A percentile compares a stretch with the other conserved stretches of the same genome.
Evolutionary conservation across 2,797 vertebrate species (phyloP).

Genomic region (Hydrocynus forskahlii): DNA sequence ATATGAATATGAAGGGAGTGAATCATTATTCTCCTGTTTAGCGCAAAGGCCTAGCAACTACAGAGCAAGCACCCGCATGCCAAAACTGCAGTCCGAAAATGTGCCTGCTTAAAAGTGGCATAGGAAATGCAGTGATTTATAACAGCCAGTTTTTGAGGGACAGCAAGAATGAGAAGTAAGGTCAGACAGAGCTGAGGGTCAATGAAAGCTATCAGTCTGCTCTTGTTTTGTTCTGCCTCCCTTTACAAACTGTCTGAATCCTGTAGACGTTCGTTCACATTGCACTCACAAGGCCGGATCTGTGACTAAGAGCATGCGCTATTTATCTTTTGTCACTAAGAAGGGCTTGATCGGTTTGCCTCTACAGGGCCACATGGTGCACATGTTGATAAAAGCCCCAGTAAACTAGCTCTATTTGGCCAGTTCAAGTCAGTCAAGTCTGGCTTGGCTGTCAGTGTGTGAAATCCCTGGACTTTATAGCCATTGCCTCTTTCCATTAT

Average conservation of each 20-base stretch:
- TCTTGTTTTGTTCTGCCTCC: slow-evolving; percentile 22
- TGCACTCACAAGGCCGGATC: slow-evolving; percentile 13
- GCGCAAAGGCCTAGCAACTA: neutral
- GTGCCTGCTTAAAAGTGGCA: slow-evolving; percentile 10
- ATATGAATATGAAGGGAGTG: neutral
- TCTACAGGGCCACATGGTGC: slow-evolving; percentile 18
- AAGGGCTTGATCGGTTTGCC: slow-evolving; percentile 20
- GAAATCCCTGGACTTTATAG: slow-evolving; percentile 22
- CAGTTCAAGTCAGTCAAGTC: slow-evolving; percentile 23
- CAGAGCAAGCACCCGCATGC: neutral
- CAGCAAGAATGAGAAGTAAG: slow-evolving; percentile 57
- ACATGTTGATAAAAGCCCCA: slow-evolving; percentile 40
- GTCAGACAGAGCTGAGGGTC: slow-evolving; percentile 60
- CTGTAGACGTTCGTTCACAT: neutral
- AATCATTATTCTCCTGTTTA: neutral
- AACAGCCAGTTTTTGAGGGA: slow-evolving; percentile 45
- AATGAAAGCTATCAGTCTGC: slow-evolving; percentile 44
- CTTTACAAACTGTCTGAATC: neutral
- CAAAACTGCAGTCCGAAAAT: neutral
- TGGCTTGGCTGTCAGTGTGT: slow-evolving; percentile 5
- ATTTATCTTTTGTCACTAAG: slow-evolving; percentile 15
- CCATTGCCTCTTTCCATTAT: slow-evolving; percentile 45
- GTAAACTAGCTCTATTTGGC: slow-evolving; percentile 25
- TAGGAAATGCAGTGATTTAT: slow-evolving; percentile 60
- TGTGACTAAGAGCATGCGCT: slow-evolving; percentile 11